Evolutionary conservation across 2,113 vertebrate species (phyloP), one percentile per base, ranked within the genome.

Genomic region (Solea senegalensis): DNA sequence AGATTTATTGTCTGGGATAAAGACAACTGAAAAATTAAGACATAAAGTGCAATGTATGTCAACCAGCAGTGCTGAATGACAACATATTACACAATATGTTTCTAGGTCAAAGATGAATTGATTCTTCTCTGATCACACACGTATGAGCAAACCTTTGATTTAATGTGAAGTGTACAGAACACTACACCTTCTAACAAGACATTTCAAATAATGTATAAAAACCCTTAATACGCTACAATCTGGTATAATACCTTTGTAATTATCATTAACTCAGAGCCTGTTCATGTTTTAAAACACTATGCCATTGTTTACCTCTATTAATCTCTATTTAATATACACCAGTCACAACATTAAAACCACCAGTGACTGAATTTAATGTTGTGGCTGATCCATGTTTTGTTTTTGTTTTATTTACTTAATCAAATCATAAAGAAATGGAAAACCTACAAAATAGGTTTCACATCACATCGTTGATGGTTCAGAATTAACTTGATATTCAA

Each of bases 121-220:
- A 74, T 48, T 21, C 34, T 34, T 81, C 84, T 57, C 61, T 59
- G 61, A 80, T 28, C 46, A 62, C 41, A 68, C 44, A 81, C 76
- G 70, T 82, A 67, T 85, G 69, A 79, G 84, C 91, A 88, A 90
- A 84, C 48, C 48, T 90, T 91, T 88, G 81, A 83, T 93, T 68
- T 40, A 74, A 52, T 81, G 39, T 78, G 61, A 60, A 78, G n/a
- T 46, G 55, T 81, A 34, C 57, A 71, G 59, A 66, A 49, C 52
- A 9, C 70, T 81, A 83, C 51, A 44, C 52, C 34, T 4, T 72
- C n/a, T 49, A 26, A 62, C 11, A 52, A 60, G 51, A 72, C 52
- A 78, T 76, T 78, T 80, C 28, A 50, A 66, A 39, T 43, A 63
- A 8, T 76, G 72, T 85, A 69, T 64, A 78, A 83, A 56, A 71